Conservation (phyloP, 2,113 vertebrate genomes). For the Pseudonaja textilis region DNA sequence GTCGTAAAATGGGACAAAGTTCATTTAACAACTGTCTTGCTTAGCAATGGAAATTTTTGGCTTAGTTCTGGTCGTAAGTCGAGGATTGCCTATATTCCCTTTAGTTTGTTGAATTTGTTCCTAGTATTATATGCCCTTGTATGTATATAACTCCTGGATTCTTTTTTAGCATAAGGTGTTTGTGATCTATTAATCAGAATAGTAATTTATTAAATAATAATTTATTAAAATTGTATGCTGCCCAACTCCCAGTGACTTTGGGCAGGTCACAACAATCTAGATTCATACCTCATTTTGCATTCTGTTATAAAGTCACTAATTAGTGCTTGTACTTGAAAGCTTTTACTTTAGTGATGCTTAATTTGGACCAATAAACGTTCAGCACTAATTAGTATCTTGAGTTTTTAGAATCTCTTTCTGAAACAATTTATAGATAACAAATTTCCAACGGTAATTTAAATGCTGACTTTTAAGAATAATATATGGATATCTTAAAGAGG, state of each 20-base stretch:
- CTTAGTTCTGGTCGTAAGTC: not conserved
- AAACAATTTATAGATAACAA: not conserved
- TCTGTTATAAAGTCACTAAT: not conserved
- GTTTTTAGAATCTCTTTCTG: not conserved
- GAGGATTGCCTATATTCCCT: not conserved
- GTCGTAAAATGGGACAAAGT: not conserved
- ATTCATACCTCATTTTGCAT: not conserved
- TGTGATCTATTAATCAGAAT: not conserved
- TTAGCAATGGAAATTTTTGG: not conserved
- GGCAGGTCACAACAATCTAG: not conserved
- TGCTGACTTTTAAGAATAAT: not conserved
- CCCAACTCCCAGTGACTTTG: not conserved
- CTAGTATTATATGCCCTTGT: too few species aligned
- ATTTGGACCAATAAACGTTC: not conserved
- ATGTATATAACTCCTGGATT: too few species aligned
- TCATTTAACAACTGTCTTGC: not conserved
- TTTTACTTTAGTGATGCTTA: not conserved
- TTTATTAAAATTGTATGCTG: not conserved
- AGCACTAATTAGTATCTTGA: not conserved
- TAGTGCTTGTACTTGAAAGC: not conserved
- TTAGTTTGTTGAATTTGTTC: not conserved
- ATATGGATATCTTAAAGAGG: not conserved
- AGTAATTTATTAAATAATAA: not conserved
- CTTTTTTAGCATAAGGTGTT: not conserved
- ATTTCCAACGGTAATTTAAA: not conserved